Evolutionary conservation across 2,888 invertebrate genomes (phyloP).

Genomic region (Chrysotoxum bicinctum): DNA sequence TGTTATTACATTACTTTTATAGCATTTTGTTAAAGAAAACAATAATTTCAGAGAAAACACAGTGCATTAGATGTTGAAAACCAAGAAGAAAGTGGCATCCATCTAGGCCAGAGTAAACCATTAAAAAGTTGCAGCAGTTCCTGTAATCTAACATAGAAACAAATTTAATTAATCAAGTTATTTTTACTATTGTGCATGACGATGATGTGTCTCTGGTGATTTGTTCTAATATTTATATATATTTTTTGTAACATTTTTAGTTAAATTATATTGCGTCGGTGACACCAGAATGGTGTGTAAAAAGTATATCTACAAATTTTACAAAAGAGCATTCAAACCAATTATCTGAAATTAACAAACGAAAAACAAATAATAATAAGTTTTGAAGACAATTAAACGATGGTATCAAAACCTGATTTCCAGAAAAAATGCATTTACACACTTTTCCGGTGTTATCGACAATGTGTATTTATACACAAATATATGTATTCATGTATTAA

Average conservation of each 20-base stretch:
- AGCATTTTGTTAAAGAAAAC: neutral
- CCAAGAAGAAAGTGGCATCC: slow-evolving; percentile 85
- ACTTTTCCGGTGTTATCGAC: neutral
- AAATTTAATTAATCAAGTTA: slow-evolving; percentile 20
- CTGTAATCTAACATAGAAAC: slow-evolving; percentile 80
- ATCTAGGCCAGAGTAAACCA: slow-evolving; percentile 87
- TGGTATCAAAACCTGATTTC: neutral
- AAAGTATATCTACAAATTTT: neutral
- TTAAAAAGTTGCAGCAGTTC: slow-evolving; percentile 87
- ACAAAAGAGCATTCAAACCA: neutral
- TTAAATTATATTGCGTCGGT: slow-evolving; percentile 47
- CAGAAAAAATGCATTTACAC: neutral
- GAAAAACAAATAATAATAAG: neutral
- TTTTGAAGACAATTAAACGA: neutral
- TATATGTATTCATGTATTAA: neutral
- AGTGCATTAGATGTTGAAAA: slow-evolving; percentile 86
- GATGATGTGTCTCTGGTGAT: slow-evolving; percentile 75
- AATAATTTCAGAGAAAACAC: slow-evolving; percentile 86
- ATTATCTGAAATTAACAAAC: neutral
- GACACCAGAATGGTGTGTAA: neutral
- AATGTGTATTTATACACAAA: neutral
- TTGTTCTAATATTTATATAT: slow-evolving; percentile 74
- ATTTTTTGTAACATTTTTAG: slow-evolving; percentile 71
- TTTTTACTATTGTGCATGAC: slow-evolving; percentile 72
- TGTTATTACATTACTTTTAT: neutral